phyloP scores from a whole-genome alignment of 2,888 invertebrate genomes.

The Hydrotaea cyrtoneurina region DNA sequence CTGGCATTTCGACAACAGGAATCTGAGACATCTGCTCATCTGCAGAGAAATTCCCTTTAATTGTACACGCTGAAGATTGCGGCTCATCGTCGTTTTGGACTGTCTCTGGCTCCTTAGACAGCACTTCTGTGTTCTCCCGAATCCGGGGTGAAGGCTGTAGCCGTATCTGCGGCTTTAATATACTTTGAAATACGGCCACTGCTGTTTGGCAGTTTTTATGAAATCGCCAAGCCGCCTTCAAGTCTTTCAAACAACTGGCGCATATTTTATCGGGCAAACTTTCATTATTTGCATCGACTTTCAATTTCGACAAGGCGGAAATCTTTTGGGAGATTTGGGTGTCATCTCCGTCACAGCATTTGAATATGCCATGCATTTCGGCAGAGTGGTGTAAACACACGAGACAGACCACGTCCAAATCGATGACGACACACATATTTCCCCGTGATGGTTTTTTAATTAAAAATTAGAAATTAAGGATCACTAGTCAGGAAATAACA shows the following conservation, averaged over 20 bases:
- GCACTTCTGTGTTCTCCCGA: no score
- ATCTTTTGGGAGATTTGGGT: constrained; percentile 78
- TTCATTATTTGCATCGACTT: constrained; percentile 69
- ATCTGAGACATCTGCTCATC: neutral
- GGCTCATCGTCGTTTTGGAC: constrained; percentile 63
- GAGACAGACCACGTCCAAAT: constrained; percentile 78
- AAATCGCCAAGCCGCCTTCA: constrained; percentile 77
- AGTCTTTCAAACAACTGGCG: constrained; percentile 74
- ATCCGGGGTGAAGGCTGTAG: no score
- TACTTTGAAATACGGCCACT: constrained; percentile 75
- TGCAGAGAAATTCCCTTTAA: constrained; percentile 39
- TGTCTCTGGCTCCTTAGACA: constrained; percentile 24
- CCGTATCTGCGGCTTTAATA: constrained; percentile 56
- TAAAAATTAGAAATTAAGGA: no score
- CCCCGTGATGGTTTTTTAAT: no score
- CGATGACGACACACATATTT: constrained; percentile 70
- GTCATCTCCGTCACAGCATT: constrained; percentile 71
- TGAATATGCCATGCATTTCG: constrained; percentile 74
- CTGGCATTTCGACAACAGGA: no score
- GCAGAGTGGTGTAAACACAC: constrained; percentile 77
- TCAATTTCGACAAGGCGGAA: constrained; percentile 74
- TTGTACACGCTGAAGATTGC: constrained; percentile 73
- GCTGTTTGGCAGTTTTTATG: constrained; percentile 78
- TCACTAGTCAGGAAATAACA: no score
- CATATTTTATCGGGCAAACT: constrained; percentile 79